Evolutionary conservation across 2,888 invertebrate genomes (phyloP).

Genomic region (Magallana nippona): DNA sequence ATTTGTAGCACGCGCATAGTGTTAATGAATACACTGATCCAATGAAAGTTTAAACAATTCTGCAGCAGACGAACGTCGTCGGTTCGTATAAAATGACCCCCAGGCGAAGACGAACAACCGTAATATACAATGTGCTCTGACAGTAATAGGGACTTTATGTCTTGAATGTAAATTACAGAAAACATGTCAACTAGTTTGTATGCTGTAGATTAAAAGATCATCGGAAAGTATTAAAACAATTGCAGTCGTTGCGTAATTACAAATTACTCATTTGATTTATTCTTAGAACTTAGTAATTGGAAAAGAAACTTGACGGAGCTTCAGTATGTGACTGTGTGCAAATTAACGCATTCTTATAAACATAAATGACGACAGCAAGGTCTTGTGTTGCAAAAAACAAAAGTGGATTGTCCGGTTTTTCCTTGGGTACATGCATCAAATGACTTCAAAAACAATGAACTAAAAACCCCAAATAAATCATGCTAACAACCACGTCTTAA

Average conservation of each 20-base stretch:
- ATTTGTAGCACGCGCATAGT: conserved; percentile 29
- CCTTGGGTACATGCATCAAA: background rate
- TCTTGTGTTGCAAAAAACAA: background rate
- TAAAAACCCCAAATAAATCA: background rate
- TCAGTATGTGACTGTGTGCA: too few relatives aligned
- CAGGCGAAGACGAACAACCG: conserved; percentile 14
- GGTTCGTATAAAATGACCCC: background rate
- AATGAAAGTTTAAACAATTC: conserved; percentile 31
- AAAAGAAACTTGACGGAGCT: background rate
- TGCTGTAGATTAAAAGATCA: conserved; percentile 21
- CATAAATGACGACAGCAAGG: background rate
- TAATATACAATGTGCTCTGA: conserved; percentile 12
- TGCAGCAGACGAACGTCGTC: conserved; percentile 2
- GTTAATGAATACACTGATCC: conserved; percentile 31
- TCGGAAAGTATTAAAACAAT: background rate
- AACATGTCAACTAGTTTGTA: conserved; percentile 28
- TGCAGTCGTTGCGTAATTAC: background rate
- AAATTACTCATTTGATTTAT: background rate
- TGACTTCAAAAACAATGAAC: background rate
- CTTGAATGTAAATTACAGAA: conserved; percentile 32
- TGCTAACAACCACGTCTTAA: background rate
- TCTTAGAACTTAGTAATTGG: background rate
- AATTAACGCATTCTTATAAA: background rate
- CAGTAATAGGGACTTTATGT: conserved; percentile 25
- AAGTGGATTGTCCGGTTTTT: conserved; percentile 18